Evolutionary conservation across 2,113 vertebrate species (phyloP).

Genomic region (Peromyscus californicus): DNA sequence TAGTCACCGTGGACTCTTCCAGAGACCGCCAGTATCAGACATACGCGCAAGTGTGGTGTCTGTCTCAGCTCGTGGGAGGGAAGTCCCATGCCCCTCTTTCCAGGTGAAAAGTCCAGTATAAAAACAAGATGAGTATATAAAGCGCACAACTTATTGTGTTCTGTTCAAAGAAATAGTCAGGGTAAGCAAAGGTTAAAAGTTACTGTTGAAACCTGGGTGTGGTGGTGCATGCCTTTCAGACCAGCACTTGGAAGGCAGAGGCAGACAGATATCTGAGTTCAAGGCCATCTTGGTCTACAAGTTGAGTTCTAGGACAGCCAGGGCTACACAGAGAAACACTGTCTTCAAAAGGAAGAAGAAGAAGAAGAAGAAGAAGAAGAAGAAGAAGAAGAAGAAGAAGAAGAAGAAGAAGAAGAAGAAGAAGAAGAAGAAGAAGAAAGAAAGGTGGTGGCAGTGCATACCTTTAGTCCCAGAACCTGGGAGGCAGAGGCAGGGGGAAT

Average conservation of each 20-base stretch:
- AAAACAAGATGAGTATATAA: not conserved
- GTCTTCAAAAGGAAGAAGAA: no score
- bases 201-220: not conserved
- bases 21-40: not conserved
- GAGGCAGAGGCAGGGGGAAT: not conserved
- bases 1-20: constrained; percentile 6
- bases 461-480: not conserved
- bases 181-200: not conserved
- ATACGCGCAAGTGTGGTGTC: not conserved
- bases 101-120: not conserved
- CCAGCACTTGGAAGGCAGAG: not conserved
- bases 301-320: not conserved
- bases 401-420: no score
- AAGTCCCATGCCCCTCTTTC: not conserved
- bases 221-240: not conserved
- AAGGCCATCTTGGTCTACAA: not conserved
- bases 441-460: not conserved
- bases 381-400: no score
- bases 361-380: no score
- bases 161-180: not conserved
- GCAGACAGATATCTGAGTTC: not conserved
- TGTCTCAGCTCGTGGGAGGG: not conserved
- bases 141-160: not conserved
- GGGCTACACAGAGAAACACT: not conserved
- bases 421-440: no score